A percentile compares a stretch with the other conserved stretches of the same genome.
phyloP scores from a whole-genome alignment of 2,888 invertebrate genomes.

The Muschampia plurimacula region DNA sequence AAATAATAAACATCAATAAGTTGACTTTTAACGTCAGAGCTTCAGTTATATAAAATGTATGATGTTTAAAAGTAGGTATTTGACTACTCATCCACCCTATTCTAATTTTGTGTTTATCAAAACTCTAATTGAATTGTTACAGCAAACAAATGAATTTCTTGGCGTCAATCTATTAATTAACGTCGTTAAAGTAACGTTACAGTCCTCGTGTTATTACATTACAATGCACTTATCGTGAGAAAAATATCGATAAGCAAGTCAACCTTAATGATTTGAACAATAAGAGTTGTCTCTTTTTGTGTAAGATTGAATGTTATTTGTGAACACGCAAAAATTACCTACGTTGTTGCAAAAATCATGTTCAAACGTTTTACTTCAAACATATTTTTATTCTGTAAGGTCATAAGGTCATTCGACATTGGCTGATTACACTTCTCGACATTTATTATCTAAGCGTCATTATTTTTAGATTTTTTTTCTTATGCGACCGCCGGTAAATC shows the following conservation, averaged over 20 bases:
- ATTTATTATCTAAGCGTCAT: background rate
- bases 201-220: slow-evolving; percentile 4
- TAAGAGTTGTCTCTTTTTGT: slow-evolving; percentile 20
- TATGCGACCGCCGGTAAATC: too few species aligned
- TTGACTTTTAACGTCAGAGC: too few species aligned
- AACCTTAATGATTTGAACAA: slow-evolving; percentile 19
- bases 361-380: background rate
- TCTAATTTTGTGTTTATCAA: background rate
- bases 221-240: slow-evolving; percentile 19
- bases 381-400: background rate
- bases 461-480: background rate
- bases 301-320: slow-evolving; percentile 11
- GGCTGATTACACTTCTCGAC: background rate
- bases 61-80: too few species aligned
- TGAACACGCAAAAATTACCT: slow-evolving; percentile 10
- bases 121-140: background rate
- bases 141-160: background rate
- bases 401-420: background rate
- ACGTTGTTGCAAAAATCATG: background rate
- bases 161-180: too few species aligned
- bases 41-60: too few species aligned
- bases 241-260: slow-evolving; percentile 13
- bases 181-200: background rate
- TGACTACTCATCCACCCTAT: too few species aligned
- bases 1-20: too few species aligned